Base-by-base conservation (phyloP, 2,113 vertebrate species). In the Hydropotes inermis region DNA sequence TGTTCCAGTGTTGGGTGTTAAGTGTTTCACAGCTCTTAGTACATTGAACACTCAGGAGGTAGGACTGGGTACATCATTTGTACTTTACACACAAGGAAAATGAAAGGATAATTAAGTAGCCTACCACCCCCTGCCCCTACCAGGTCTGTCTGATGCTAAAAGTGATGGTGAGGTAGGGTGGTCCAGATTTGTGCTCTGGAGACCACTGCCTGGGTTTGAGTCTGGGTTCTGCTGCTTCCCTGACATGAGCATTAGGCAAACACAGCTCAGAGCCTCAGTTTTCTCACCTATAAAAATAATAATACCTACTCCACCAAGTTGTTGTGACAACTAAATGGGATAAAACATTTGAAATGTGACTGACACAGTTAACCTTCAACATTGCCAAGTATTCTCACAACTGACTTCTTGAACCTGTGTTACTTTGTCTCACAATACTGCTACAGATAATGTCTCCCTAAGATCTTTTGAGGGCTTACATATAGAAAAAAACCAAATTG, bases 341-440 rank as follows among this genome's bases (percentile, higher is more conserved):
- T 12, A 76, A 33, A 13, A 23, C 30, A 5, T 54, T 25, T 10
- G 76, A 67, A 57, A 12, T 2, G 64, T 4, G 45, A 52, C 33
- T 0, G 25, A 4, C 1, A 1, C 3, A 6, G 76, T 2, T 13
- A 16, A 8, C 47, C 60, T 60, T 78, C 36, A 10, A 30, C 67
- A 70, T 2, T 4, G 28, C 39, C n/a, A 7, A 25, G 17, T n/a
- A 16, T 7, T 1, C 1, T 50, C 5, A 8, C 3, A 21, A 11
- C 67, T 3, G 28, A n/a, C 27, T 45, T 85, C 87, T 52, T 12
- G 7, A 19, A 23, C 55, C 43, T 27, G 2, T 12, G 28, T 52
- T 2, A 43, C 15, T 8, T 61, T 16, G 5, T 39, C 23, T 57
- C 25, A 27, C 1, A 6, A 23, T 23, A 25, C 27, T 1, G 47